Evolutionary conservation across 2,888 invertebrate genomes (phyloP).

Genomic region (Gerosis bhagava): DNA sequence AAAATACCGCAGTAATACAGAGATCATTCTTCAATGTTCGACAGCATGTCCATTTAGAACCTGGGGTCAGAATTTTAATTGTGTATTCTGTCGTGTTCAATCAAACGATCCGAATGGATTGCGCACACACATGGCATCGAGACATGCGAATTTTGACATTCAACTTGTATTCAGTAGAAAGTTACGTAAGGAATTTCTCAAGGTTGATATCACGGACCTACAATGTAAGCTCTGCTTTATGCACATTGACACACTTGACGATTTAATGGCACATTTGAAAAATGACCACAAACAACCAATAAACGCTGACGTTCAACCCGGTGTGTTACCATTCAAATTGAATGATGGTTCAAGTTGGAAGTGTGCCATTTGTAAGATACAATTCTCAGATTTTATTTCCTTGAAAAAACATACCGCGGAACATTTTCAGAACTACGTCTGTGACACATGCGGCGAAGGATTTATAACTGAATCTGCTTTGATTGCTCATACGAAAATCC

Average conservation of each 20-base stretch:
- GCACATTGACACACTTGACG: conserved; percentile 62
- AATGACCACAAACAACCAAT: conserved; percentile 72
- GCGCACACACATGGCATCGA: conserved; percentile 65
- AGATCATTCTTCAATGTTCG: conserved; percentile 71
- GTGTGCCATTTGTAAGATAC: conserved; percentile 67
- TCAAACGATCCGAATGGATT: conserved; percentile 72
- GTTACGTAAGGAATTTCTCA: conserved; percentile 67
- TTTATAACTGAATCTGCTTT: conserved; percentile 70
- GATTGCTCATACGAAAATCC: conserved; percentile 63
- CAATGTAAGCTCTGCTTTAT: conserved; percentile 72
- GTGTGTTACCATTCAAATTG: conserved; percentile 69
- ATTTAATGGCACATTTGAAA: conserved; percentile 62
- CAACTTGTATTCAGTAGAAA: conserved; percentile 68
- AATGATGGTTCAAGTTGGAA: conserved; percentile 68
- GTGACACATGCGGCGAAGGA: conserved; percentile 73
- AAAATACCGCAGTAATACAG: conserved; percentile 70
- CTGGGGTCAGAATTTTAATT: conserved; percentile 75
- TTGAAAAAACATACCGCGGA: conserved; percentile 68
- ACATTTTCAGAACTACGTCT: conserved; percentile 73
- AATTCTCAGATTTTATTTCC: conserved; percentile 66
- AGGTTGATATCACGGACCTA: conserved; percentile 70
- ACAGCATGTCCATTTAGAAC: conserved; percentile 72
- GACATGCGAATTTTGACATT: conserved; percentile 67
- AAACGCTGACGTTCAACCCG: conserved; percentile 67
- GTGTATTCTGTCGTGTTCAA: conserved; percentile 68